phyloP scores from a whole-genome alignment of 2,113 vertebrate species.

The Sigmodon hispidus region DNA sequence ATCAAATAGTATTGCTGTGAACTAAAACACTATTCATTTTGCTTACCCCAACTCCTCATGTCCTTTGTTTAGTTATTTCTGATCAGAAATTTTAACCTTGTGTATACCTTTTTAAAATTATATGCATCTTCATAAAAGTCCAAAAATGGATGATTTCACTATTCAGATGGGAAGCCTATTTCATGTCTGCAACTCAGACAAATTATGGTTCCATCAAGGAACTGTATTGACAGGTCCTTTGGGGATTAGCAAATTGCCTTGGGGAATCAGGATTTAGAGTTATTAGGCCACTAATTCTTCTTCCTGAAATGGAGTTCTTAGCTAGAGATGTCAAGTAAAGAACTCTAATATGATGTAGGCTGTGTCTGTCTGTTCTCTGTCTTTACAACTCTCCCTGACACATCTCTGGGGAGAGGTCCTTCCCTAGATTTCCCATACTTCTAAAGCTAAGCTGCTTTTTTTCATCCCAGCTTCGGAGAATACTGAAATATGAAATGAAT shows the following conservation, averaged over 20 bases:
- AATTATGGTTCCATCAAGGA: not conserved
- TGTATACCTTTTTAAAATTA: not conserved
- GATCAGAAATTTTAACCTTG: not conserved
- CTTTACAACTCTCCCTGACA: not conserved
- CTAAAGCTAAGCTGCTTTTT: not conserved
- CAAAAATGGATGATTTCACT: not conserved
- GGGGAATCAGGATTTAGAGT: not conserved
- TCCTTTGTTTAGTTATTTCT: slow-evolving; percentile 7
- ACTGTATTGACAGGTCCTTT: not conserved
- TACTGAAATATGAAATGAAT: not conserved
- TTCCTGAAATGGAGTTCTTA: not conserved
- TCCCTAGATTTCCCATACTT: not conserved
- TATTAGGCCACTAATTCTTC: not conserved
- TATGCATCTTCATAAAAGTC: not conserved
- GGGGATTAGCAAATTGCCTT: not conserved
- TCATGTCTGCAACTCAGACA: slow-evolving; percentile 49
- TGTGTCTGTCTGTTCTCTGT: not conserved
- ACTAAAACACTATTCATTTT: slow-evolving; percentile 9
- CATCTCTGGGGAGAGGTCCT: not conserved
- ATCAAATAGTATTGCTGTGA: not conserved
- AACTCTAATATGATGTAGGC: not conserved
- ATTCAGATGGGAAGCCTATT: slow-evolving; percentile 13
- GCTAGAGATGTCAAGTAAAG: not conserved
- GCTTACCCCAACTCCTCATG: not conserved
- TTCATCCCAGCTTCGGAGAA: not conserved